These are phyloP conservation scores for Chesias legatella DNA, from an alignment of 2,888 invertebrate species.

Conservation along the genomic window DNA sequence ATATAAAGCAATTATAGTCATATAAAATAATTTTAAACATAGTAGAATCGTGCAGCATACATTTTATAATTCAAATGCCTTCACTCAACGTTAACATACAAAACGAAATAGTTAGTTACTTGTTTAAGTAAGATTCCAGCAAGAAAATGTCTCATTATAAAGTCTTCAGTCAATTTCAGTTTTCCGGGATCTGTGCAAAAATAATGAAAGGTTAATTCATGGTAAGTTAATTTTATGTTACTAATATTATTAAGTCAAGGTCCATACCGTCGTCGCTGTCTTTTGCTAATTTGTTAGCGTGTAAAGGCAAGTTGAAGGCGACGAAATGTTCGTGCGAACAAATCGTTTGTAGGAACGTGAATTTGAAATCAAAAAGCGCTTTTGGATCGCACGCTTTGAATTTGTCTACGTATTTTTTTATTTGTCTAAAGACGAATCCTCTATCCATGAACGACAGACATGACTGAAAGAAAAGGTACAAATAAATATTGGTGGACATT, in stretches of 20 bases:
- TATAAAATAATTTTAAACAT: background rate
- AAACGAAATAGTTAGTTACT: constrained; percentile 39
- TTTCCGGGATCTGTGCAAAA: constrained; percentile 72
- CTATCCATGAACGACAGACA: constrained; percentile 96
- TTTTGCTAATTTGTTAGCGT: constrained; percentile 75
- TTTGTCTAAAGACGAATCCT: constrained; percentile 93
- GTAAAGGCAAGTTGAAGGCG: constrained; percentile 93
- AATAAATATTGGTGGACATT: too few species aligned
- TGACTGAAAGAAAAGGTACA: constrained; percentile 78
- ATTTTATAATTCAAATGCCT: background rate
- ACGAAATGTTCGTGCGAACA: constrained; percentile 97
- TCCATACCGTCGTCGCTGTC: constrained; percentile 60
- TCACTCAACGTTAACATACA: background rate
- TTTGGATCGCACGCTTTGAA: constrained; percentile 91
- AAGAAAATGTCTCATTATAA: constrained; percentile 94
- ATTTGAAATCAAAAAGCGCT: constrained; percentile 93
- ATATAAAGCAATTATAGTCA: too few species aligned
- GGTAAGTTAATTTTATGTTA: too few species aligned
- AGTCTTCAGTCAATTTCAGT: constrained; percentile 86
- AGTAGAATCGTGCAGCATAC: constrained; percentile 1
- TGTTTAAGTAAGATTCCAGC: constrained; percentile 92
- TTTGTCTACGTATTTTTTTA: constrained; percentile 92
- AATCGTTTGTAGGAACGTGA: constrained; percentile 93
- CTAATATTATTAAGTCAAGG: background rate
- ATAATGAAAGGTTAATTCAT: constrained; percentile 25